phyloP scores from a whole-genome alignment of 2,797 vertebrate species.

The Hapalemur alaotrensis region DNA sequence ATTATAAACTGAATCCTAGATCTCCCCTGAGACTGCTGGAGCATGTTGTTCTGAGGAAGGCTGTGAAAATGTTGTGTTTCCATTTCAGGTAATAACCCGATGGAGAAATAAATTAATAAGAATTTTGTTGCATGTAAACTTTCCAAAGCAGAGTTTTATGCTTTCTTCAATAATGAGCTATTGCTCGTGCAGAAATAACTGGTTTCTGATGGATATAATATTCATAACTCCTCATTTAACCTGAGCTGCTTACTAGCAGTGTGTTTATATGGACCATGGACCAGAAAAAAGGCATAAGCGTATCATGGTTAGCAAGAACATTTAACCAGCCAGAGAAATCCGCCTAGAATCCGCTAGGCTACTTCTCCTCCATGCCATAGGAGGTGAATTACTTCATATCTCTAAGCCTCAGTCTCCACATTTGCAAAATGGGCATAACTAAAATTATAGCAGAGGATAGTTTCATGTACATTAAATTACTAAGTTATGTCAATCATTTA shows the following conservation, averaged over 20 bases:
- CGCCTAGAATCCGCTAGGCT: neutral
- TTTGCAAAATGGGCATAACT: neutral
- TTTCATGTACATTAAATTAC: neutral
- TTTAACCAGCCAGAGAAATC: neutral
- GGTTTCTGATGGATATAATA: neutral
- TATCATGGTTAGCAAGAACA: rapidly evolving
- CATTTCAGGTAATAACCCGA: neutral
- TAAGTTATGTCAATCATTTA: neutral
- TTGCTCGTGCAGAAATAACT: neutral
- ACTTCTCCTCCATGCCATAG: rapidly evolving
- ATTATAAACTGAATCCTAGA: neutral
- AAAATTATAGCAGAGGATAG: neutral
- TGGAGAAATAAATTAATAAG: neutral
- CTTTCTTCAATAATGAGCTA: neutral
- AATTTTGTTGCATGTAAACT: neutral
- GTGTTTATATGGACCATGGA: neutral
- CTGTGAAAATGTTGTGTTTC: neutral
- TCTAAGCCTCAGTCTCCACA: neutral
- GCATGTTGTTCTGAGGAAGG: neutral
- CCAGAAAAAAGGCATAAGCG: neutral
- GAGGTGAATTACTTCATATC: neutral
- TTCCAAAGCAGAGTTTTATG: neutral
- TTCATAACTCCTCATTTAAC: neutral
- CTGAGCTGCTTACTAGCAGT: neutral
- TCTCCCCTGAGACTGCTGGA: neutral